phyloP scores from a whole-genome alignment of 1,140 invertebrate species.

The Drosophila orosa region DNA sequence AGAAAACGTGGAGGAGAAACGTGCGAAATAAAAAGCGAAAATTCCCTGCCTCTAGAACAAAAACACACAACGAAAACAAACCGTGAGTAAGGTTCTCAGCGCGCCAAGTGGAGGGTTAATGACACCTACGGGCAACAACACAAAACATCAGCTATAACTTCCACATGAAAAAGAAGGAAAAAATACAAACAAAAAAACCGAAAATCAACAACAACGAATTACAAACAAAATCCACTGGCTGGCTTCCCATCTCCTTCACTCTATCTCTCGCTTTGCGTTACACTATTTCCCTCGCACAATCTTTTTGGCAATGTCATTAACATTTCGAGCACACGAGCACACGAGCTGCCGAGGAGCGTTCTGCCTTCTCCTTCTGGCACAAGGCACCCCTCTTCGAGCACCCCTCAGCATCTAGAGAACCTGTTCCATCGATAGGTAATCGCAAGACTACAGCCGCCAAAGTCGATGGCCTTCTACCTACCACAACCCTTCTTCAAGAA shows the following conservation, averaged over 20 bases:
- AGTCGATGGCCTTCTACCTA: slow-evolving; percentile 8
- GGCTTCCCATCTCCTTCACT: not conserved
- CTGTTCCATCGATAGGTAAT: slow-evolving; percentile 23
- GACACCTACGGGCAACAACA: slow-evolving; percentile 52
- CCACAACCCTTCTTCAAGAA: slow-evolving; percentile 8
- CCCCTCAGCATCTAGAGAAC: slow-evolving; percentile 8
- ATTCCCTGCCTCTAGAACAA: slow-evolving; percentile 46
- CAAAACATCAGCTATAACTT: slow-evolving; percentile 25
- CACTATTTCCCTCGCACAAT: slow-evolving; percentile 2
- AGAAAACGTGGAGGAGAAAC: slow-evolving; percentile 41
- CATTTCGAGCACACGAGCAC: slow-evolving; percentile 45
- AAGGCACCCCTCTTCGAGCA: not conserved
- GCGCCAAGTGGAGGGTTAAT: slow-evolving; percentile 70
- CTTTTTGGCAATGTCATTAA: slow-evolving; percentile 45
- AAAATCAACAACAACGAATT: slow-evolving; percentile 48
- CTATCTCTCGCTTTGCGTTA: slow-evolving; percentile 13
- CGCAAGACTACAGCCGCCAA: not conserved
- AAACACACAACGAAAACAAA: slow-evolving; percentile 54
- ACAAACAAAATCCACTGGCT: slow-evolving; percentile 22
- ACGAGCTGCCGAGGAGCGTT: slow-evolving; percentile 27
- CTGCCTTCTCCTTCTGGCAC: slow-evolving; percentile 20
- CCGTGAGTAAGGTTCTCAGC: slow-evolving; percentile 63
- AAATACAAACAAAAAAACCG: slow-evolving; percentile 20
- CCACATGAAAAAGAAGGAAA: slow-evolving; percentile 1
- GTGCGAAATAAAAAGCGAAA: slow-evolving; percentile 65